Evolutionary conservation across 2,888 invertebrate species (phyloP).

Genomic region (Papilio gigon): DNA sequence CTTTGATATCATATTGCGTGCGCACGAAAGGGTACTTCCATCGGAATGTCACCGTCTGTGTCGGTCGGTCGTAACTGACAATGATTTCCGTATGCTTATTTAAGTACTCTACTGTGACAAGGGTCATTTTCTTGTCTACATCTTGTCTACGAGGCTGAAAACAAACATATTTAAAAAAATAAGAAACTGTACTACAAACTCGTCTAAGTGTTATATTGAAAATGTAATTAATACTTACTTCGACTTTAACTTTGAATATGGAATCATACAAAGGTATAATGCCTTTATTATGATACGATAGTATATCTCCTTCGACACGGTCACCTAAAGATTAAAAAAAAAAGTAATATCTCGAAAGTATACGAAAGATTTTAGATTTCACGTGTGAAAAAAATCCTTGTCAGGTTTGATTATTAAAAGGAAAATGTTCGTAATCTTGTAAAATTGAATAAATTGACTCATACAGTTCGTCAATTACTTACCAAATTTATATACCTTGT

Average conservation of each 20-base stretch:
- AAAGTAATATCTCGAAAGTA: not conserved
- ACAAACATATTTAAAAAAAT: not conserved
- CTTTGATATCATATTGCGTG: constrained; percentile 52
- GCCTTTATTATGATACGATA: constrained; percentile 46
- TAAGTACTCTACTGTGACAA: constrained; percentile 51
- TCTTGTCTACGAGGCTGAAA: constrained; percentile 46
- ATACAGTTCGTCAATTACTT: not conserved
- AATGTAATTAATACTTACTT: constrained; percentile 46
- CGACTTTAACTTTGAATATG: constrained; percentile 45
- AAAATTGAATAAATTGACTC: no score
- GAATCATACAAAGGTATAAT: constrained; percentile 52
- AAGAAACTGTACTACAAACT: not conserved
- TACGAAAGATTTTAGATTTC: no score
- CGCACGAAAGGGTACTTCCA: constrained; percentile 53
- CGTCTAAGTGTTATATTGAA: not conserved
- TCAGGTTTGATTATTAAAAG: no score
- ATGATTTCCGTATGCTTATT: constrained; percentile 15
- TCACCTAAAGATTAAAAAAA: constrained; percentile 44
- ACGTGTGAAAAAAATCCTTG: no score
- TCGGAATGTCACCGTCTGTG: constrained; percentile 47
- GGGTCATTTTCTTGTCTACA: constrained; percentile 47
- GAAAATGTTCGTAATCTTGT: no score
- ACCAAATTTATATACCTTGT: constrained; percentile 20
- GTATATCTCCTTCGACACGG: constrained; percentile 45
- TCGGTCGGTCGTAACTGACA: constrained; percentile 44